phyloP scores from a whole-genome alignment of 2,888 invertebrate genomes.

The Spilosoma lubricipeda region DNA sequence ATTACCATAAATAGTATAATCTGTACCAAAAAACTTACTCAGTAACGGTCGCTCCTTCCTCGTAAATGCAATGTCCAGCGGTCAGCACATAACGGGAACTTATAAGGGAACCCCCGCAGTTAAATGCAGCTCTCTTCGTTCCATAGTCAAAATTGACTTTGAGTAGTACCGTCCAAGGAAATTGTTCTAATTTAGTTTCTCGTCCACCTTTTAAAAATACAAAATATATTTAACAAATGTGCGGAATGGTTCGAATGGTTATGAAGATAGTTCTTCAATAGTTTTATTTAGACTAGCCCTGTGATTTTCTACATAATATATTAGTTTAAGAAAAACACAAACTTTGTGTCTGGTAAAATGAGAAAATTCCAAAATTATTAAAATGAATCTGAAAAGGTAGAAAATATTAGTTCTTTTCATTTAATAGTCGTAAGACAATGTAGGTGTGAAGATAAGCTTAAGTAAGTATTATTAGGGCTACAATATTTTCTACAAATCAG shows the following conservation, averaged over 20 bases:
- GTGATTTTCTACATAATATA: no score
- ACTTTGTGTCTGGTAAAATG: neutral
- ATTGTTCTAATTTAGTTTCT: conserved; percentile 74
- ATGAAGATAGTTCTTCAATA: no score
- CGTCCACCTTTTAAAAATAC: conserved; percentile 64
- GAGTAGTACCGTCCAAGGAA: conserved; percentile 77
- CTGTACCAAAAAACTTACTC: conserved; percentile 55
- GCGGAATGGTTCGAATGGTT: neutral
- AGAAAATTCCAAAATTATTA: no score
- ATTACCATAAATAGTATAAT: neutral
- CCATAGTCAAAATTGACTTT: conserved; percentile 67
- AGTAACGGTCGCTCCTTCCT: conserved; percentile 57
- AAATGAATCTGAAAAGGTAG: neutral
- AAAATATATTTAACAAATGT: neutral
- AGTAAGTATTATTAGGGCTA: neutral
- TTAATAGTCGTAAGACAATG: neutral
- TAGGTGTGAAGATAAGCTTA: neutral
- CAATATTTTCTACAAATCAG: neutral
- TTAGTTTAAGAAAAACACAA: neutral
- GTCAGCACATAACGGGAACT: conserved; percentile 74
- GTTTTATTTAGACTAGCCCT: no score
- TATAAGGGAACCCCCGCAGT: conserved; percentile 78
- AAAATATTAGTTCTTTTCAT: neutral
- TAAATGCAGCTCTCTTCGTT: conserved; percentile 56
- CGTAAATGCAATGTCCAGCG: conserved; percentile 76